Conservation (phyloP, 2,888 invertebrate genomes). For the Palloptera scutellata region DNA sequence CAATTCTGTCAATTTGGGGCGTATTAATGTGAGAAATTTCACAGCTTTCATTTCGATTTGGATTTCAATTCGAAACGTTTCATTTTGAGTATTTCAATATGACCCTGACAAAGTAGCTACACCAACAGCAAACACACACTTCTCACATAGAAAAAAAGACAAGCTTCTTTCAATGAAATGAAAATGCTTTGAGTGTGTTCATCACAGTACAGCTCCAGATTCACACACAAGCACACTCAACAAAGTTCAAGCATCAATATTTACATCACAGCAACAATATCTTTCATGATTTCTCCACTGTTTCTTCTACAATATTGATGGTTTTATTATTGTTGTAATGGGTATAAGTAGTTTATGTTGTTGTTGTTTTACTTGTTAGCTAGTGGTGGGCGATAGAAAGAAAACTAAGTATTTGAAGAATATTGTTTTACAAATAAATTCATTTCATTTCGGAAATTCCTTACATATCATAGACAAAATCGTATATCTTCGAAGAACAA, state of each 20-base stretch:
- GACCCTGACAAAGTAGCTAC: not conserved
- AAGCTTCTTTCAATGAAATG: no score
- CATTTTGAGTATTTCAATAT: not conserved
- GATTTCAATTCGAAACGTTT: not conserved
- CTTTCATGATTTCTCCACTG: no score
- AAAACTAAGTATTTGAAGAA: not conserved
- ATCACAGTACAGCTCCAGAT: no score
- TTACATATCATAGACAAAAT: not conserved
- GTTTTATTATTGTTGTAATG: not conserved
- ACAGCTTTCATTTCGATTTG: not conserved
- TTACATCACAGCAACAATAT: not conserved
- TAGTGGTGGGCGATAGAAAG: not conserved
- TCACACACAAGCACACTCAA: no score
- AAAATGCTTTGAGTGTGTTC: no score
- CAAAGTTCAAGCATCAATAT: not conserved
- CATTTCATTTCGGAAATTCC: not conserved
- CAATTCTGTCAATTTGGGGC: slow-evolving; percentile 8
- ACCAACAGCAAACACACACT: no score
- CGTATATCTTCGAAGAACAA: not conserved
- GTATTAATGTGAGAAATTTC: slow-evolving; percentile 20
- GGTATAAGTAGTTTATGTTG: not conserved
- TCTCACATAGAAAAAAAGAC: no score
- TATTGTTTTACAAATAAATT: slow-evolving; percentile 6
- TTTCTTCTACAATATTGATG: no score
- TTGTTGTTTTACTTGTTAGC: not conserved